These are phyloP conservation scores for Podocnemis expansa DNA, from an alignment of 2,113 vertebrate genomes.

Conservation along the genomic window DNA sequence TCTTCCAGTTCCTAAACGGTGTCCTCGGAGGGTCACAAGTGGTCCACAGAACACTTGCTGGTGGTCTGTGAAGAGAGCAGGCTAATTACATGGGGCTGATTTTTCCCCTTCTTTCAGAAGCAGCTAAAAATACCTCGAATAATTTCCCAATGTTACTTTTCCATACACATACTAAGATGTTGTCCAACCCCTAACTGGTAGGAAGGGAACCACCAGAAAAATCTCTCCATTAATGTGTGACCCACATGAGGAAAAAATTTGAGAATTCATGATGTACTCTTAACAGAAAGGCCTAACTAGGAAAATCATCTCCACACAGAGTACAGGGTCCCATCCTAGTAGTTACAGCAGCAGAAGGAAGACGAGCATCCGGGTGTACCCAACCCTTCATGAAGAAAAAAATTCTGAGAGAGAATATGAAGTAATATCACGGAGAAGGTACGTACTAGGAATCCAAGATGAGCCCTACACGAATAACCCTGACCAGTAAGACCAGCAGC, in stretches of 20 bases:
- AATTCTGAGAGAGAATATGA: neutral
- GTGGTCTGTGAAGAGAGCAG: neutral
- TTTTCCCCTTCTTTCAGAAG: constrained; percentile 13
- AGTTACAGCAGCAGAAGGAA: neutral
- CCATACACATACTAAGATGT: neutral
- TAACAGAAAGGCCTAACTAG: rapidly evolving
- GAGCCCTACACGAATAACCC: neutral
- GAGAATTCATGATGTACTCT: rapidly evolving
- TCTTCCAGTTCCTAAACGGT: rapidly evolving
- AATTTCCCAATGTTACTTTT: constrained; percentile 9
- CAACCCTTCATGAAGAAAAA: neutral
- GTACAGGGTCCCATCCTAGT: neutral
- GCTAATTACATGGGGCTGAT: neutral
- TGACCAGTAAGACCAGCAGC: neutral
- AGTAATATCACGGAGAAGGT: neutral
- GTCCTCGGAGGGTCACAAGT: neutral
- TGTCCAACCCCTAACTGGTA: rapidly evolving
- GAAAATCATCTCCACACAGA: rapidly evolving
- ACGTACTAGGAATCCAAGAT: neutral
- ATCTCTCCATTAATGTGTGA: rapidly evolving
- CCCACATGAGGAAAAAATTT: rapidly evolving
- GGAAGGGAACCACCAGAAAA: neutral
- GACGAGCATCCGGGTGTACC: neutral
- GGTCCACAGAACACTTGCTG: rapidly evolving
- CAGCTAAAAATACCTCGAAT: constrained; percentile 59